A percentile compares a stretch with the other conserved stretches of the same genome.
Conservation (phyloP, 2,888 invertebrate species). For the Pristionchus entomophagus region DNA sequence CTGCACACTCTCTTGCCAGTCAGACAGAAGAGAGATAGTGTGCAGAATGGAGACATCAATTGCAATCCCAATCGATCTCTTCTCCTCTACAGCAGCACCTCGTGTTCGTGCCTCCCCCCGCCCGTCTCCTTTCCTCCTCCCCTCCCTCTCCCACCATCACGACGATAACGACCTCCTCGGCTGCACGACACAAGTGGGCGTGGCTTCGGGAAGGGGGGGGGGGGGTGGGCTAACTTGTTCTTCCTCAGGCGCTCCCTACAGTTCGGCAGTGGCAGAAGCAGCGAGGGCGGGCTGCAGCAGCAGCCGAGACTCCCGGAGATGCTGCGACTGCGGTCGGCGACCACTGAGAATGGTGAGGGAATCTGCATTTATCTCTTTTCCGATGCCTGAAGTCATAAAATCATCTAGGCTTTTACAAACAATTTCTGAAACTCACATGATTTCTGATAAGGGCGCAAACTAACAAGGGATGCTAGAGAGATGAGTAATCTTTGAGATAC, state of each 20-base stretch:
- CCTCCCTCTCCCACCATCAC: conserved; percentile 15
- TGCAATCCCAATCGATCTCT: not conserved
- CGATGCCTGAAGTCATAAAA: not conserved
- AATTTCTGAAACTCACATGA: too few species aligned
- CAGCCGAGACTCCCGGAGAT: conserved; percentile 14
- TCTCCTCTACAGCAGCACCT: not conserved
- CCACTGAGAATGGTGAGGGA: not conserved
- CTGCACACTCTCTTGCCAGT: too few species aligned
- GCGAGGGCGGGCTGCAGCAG: not conserved
- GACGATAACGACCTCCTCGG: too few species aligned
- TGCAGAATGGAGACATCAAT: not conserved
- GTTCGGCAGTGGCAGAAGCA: too few species aligned
- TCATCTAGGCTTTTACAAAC: not conserved
- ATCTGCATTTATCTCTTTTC: not conserved
- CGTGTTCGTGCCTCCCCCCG: conserved; percentile 1
- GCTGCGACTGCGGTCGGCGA: not conserved
- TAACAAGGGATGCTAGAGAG: too few species aligned
- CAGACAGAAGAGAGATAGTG: not conserved
- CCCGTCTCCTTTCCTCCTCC: not conserved
- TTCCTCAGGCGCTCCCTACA: not conserved
- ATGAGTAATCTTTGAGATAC: not conserved
- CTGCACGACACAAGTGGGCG: conserved; percentile 7
- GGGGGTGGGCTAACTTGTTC: not conserved
- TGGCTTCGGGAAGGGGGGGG: not conserved
- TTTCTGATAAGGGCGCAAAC: too few species aligned